These are phyloP conservation scores for Diceros bicornis DNA, from an alignment of 2,797 vertebrate genomes.

Conservation along the genomic window DNA sequence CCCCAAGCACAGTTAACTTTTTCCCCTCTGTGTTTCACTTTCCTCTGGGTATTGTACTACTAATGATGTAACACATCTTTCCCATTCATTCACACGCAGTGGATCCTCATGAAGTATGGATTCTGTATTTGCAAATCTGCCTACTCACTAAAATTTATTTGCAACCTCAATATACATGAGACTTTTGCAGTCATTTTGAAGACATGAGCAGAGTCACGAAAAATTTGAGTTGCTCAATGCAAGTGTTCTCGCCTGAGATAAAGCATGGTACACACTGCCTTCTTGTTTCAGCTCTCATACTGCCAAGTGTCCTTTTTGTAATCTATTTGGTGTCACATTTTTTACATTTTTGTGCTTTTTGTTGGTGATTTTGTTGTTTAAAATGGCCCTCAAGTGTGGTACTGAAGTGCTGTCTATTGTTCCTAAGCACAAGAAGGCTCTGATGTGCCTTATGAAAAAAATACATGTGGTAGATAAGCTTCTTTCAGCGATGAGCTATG, in stretches of 20 bases:
- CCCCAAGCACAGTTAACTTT: too few species aligned
- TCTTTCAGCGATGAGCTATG: not conserved
- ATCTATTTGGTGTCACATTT: not conserved
- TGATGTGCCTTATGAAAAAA: not conserved
- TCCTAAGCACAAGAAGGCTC: not conserved
- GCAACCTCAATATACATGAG: not conserved
- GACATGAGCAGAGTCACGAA: not conserved
- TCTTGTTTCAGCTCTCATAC: not conserved
- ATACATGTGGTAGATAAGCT: not conserved
- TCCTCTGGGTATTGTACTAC: not conserved
- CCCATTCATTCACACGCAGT: not conserved
- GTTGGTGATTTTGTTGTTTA: not conserved
- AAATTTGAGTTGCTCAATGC: not conserved
- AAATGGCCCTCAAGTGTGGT: not conserved
- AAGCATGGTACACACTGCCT: not conserved
- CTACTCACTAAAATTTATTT: not conserved
- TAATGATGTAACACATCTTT: not conserved
- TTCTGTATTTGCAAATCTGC: not conserved
- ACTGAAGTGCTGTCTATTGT: not conserved
- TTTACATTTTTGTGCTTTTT: not conserved
- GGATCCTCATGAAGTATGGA: not conserved
- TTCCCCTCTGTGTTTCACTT: not conserved
- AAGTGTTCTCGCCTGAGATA: not conserved
- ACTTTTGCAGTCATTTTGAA: not conserved
- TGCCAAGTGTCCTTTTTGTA: too few species aligned